Conservation (phyloP, 2,888 invertebrate species). For the Acleris cristana region DNA sequence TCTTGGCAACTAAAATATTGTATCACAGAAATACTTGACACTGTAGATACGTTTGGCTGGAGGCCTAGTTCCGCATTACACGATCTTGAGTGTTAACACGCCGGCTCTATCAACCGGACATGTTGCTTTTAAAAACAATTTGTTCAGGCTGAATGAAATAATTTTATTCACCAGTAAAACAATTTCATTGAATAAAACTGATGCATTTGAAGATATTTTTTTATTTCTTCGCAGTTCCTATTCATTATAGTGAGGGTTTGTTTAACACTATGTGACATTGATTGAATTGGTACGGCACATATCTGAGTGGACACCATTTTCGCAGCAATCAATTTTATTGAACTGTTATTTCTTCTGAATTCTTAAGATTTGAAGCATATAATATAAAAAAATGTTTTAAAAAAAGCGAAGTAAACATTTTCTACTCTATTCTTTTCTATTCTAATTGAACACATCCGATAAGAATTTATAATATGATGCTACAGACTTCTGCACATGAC, state of each 20-base stretch:
- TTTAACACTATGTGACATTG: too few relatives aligned
- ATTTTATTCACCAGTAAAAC: not conserved
- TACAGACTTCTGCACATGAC: not conserved
- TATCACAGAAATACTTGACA: constrained; percentile 71
- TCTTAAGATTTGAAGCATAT: too few relatives aligned
- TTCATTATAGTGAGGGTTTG: too few relatives aligned
- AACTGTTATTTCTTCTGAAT: too few relatives aligned
- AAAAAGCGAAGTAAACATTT: too few relatives aligned
- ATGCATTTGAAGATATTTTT: too few relatives aligned
- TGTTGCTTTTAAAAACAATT: constrained; percentile 14
- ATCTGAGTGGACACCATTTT: too few relatives aligned
- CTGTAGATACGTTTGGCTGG: constrained; percentile 65
- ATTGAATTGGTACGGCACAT: too few relatives aligned
- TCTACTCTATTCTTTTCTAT: too few relatives aligned
- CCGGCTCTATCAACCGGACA: constrained; percentile 16
- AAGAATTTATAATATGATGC: not conserved
- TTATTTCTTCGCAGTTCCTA: too few relatives aligned
- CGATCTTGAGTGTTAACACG: constrained; percentile 40
- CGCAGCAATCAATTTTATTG: too few relatives aligned
- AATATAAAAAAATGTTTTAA: too few relatives aligned
- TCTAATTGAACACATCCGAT: not conserved
- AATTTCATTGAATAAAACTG: not conserved
- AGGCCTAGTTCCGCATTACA: constrained; percentile 62
- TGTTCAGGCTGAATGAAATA: constrained; percentile 27
- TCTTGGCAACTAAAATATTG: constrained; percentile 60